Evolutionary conservation across 2,888 invertebrate genomes (phyloP), one percentile per base, ranked within the genome.

Genomic region (Leucania comma): DNA sequence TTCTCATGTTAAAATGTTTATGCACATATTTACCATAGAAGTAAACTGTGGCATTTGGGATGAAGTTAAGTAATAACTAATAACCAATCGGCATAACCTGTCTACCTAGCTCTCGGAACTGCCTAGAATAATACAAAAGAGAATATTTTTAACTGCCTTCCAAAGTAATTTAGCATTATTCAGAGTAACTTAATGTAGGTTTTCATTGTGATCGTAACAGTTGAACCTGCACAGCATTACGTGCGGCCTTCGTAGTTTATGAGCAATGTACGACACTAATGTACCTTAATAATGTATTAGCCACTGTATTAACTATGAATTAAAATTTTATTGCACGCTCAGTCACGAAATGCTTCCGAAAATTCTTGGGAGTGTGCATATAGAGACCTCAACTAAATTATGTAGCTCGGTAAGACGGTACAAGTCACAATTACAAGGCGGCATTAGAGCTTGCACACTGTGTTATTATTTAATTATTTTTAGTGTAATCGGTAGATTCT

Each of bases 301-400:
- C 90, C 89, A 90, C 89, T 86, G 89, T 84, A 90, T 91, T 92
- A 87, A 87, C 86, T 87, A 85, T 85, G 85, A 90, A 90, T 90
- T 90, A 89, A 85, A 86, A 86, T 91, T 93, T 93, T 92, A 93
- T 93, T 90, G 90, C 90, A 81, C 81, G 85, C 75, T 68, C 79
- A 88, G 93, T 94, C 93, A 94, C 93, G 94, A 93, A 86, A 88
- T 90, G 90, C 90, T 91, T 90, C 91, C 87, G 89, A 91, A 91
- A 88, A 88, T 85, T 75, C 76, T 68, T 67, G 57, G 32, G 60
- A 73, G 70, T 68, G 46, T 76, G 68, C 73, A 70, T 68, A 78
- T 70, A 65, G 69, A 83, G 82, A 86, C 75, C 79, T 84, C 80
- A 79, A 67, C 63, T 68, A 86, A 89, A 92, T 92, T 91, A 91